phyloP scores from a whole-genome alignment of 2,888 invertebrate species.

The Lagria hirta region DNA sequence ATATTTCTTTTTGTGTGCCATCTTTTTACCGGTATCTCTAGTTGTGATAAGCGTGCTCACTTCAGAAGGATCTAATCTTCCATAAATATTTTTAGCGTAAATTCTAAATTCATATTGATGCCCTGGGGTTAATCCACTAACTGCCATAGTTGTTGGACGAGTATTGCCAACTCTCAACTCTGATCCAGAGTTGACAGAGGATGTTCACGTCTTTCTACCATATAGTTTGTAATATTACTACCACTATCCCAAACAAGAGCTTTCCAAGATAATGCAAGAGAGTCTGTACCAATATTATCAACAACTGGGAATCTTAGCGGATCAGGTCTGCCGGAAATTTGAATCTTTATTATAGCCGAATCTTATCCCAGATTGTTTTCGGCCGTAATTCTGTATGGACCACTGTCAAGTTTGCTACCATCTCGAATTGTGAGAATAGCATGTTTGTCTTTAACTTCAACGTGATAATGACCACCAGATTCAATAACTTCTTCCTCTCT shows the following conservation, averaged over 20 bases:
- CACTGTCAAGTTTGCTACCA: conserved; percentile 91
- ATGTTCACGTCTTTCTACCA: conserved; percentile 93
- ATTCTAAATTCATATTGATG: conserved; percentile 97
- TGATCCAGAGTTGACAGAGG: conserved; percentile 96
- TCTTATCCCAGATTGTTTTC: conserved; percentile 97
- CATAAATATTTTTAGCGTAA: conserved; percentile 97
- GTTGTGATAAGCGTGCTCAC: conserved; percentile 81
- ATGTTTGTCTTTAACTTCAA: conserved; percentile 88
- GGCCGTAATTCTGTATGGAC: conserved; percentile 91
- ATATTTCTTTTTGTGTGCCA: conserved; percentile 72
- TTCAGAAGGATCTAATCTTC: conserved; percentile 93
- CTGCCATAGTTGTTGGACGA: conserved; percentile 86
- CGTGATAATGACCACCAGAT: conserved; percentile 86
- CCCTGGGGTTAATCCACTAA: conserved; percentile 85
- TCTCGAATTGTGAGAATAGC: conserved; percentile 94
- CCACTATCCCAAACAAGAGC: conserved; percentile 97
- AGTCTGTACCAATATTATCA: conserved; percentile 89
- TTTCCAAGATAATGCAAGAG: conserved; percentile 93
- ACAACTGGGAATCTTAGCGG: conserved; percentile 88
- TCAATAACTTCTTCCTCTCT: conserved; percentile 92
- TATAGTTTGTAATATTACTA: conserved; percentile 92
- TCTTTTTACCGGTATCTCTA: conserved; percentile 78
- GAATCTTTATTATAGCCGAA: conserved; percentile 90
- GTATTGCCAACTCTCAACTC: conserved; percentile 95
- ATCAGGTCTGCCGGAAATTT: conserved; percentile 93